Percentiles rank a stretch among this genome's conserved stretches.
These are phyloP conservation scores for Triplophysa tibetana DNA, from an alignment of 2,113 vertebrate species.

Conservation along the genomic window DNA sequence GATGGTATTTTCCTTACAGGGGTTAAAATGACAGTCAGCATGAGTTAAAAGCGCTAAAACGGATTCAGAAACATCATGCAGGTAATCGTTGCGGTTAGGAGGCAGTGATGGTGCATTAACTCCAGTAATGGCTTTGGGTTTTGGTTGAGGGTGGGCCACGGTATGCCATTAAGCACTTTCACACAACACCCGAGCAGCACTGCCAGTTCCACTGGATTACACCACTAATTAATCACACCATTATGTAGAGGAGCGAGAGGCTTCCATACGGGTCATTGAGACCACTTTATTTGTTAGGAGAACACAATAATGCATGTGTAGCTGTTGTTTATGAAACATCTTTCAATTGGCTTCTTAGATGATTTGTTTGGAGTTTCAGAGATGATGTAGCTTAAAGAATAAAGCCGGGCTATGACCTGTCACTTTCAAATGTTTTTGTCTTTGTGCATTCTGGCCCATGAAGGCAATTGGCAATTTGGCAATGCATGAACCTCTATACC, in stretches of 20 bases:
- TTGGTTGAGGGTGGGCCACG: slow-evolving; percentile 32
- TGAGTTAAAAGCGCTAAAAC: slow-evolving; percentile 19
- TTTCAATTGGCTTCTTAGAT: slow-evolving; percentile 1
- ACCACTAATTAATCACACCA: slow-evolving; percentile 28
- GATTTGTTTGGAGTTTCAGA: neutral
- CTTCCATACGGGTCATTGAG: neutral
- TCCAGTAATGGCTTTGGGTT: slow-evolving; percentile 24
- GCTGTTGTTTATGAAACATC: neutral
- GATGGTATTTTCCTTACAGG: slow-evolving; percentile 4
- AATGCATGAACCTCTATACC: neutral
- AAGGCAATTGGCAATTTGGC: too few species aligned
- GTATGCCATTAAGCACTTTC: slow-evolving; percentile 35
- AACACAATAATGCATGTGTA: neutral
- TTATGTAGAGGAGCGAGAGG: neutral
- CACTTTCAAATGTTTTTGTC: too few species aligned
- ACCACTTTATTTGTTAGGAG: neutral
- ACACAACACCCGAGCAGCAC: neutral
- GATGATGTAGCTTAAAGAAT: neutral
- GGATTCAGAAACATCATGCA: slow-evolving; percentile 27
- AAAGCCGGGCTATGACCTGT: too few species aligned
- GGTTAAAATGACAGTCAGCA: slow-evolving; percentile 10
- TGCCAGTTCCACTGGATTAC: slow-evolving; percentile 14
- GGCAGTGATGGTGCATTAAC: slow-evolving; percentile 33
- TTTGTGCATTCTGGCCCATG: neutral
- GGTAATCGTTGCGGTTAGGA: slow-evolving; percentile 34